These are phyloP conservation scores for Pandion haliaetus DNA, from an alignment of 2,113 vertebrate species.

Conservation along the genomic window DNA sequence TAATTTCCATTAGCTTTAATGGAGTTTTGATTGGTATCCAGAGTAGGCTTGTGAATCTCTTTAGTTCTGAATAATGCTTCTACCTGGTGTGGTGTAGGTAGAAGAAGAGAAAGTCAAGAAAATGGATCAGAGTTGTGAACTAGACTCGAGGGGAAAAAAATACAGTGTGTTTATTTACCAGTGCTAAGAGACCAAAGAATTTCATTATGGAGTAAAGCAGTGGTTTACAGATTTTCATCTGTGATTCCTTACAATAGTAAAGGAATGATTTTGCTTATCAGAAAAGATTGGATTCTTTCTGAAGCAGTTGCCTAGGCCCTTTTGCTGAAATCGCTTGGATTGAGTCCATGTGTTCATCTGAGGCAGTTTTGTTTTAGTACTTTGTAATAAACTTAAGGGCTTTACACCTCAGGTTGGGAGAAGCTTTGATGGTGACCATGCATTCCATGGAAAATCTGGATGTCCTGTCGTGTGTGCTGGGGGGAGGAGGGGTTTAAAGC, in stretches of 20 bases:
- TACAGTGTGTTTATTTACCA: not conserved
- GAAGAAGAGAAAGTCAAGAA: not conserved
- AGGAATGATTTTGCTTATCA: not conserved
- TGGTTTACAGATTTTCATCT: not conserved
- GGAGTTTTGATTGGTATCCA: not conserved
- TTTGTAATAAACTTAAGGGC: not conserved
- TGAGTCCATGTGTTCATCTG: not conserved
- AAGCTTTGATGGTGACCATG: not conserved
- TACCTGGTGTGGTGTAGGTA: not conserved
- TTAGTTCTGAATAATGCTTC: not conserved
- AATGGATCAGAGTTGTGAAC: not conserved
- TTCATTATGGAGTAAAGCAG: not conserved
- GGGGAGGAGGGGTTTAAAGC: not conserved
- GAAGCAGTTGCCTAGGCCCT: not conserved
- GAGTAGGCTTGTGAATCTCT: not conserved
- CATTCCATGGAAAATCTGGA: not conserved
- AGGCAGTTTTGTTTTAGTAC: not conserved
- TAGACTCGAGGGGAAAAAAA: rapidly evolving
- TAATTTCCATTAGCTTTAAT: not conserved
- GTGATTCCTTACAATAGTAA: not conserved
- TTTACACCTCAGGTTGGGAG: constrained; percentile 7
- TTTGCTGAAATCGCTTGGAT: not conserved
- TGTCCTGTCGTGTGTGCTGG: not conserved
- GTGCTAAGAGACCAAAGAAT: not conserved
- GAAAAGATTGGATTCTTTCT: not conserved